These are phyloP conservation scores for Nannospalax galili DNA, from an alignment of 2,113 vertebrate species.

Conservation along the genomic window DNA sequence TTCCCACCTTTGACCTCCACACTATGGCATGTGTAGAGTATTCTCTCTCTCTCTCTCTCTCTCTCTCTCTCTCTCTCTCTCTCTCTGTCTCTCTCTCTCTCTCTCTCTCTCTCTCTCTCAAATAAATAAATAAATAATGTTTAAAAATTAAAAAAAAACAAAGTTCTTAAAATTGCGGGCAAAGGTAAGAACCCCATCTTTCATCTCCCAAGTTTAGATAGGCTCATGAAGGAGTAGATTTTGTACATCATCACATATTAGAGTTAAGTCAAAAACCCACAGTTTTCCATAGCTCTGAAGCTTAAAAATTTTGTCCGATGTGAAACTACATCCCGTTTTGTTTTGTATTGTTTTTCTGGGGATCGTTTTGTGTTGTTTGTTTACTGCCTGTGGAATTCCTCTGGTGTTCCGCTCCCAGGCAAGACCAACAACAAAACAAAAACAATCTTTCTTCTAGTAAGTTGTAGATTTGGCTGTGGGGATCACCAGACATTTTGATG, in stretches of 20 bases:
- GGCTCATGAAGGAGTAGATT: background rate
- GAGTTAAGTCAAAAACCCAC: background rate
- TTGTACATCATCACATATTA: background rate
- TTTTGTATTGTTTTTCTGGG: background rate
- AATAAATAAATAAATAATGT: no score
- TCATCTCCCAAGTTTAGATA: slow-evolving; percentile 8
- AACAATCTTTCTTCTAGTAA: background rate
- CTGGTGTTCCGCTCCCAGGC: background rate
- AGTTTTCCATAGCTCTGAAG: background rate
- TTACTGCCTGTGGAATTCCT: slow-evolving; percentile 15
- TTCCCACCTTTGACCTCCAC: background rate
- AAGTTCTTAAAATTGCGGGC: no score
- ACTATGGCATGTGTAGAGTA: background rate
- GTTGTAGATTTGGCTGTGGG: background rate
- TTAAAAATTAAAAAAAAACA: no score
- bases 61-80: no score
- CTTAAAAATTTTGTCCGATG: background rate
- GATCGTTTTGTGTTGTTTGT: background rate
- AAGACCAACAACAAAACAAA: background rate
- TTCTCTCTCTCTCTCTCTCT: no score
- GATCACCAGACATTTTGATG: background rate
- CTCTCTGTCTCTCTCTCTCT: no score
- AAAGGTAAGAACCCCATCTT: background rate
- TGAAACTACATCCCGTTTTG: background rate
- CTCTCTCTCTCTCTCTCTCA: no score